Evolutionary conservation across 2,888 invertebrate genomes (phyloP).

Genomic region (Patella caerulea): DNA sequence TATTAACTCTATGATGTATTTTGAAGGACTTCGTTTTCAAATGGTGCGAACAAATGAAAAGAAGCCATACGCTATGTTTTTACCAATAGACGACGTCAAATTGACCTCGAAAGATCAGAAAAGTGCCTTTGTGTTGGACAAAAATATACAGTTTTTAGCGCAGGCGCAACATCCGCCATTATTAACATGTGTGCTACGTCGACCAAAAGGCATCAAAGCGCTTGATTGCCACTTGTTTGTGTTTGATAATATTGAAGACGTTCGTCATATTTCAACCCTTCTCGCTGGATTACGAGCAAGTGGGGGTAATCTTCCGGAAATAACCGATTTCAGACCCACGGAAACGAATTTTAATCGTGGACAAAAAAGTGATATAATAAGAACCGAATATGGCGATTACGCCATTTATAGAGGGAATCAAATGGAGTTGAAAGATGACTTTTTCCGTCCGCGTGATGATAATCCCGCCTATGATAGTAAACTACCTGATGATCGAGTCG

Average conservation of each 20-base stretch:
- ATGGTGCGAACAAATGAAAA: constrained; percentile 65
- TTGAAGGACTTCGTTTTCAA: constrained; percentile 65
- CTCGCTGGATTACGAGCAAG: constrained; percentile 25
- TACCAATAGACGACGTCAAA: constrained; percentile 77
- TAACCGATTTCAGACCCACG: constrained; percentile 16
- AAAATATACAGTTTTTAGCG: constrained; percentile 93
- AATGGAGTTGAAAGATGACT: constrained; percentile 46
- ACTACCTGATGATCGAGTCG: constrained; percentile 18
- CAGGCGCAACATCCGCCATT: constrained; percentile 95
- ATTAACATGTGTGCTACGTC: constrained; percentile 94
- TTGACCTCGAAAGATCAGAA: constrained; percentile 62
- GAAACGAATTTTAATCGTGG: constrained; percentile 30
- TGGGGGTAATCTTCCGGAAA: constrained; percentile 12
- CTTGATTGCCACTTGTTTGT: constrained; percentile 99
- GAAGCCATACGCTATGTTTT: constrained; percentile 75
- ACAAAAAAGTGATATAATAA: constrained; percentile 42
- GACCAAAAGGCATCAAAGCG: constrained; percentile 97
- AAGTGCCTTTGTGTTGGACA: constrained; percentile 91
- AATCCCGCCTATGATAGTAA: constrained; percentile 22
- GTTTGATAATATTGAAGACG: constrained; percentile 71
- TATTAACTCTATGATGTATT: constrained; percentile 74
- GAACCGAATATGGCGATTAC: constrained; percentile 46
- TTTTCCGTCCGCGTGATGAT: constrained; percentile 38
- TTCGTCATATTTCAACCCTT: constrained; percentile 42
- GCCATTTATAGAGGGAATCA: constrained; percentile 43